These are phyloP conservation scores for Sternotherus odoratus DNA, from an alignment of 2,797 vertebrate genomes.

Conservation along the genomic window DNA sequence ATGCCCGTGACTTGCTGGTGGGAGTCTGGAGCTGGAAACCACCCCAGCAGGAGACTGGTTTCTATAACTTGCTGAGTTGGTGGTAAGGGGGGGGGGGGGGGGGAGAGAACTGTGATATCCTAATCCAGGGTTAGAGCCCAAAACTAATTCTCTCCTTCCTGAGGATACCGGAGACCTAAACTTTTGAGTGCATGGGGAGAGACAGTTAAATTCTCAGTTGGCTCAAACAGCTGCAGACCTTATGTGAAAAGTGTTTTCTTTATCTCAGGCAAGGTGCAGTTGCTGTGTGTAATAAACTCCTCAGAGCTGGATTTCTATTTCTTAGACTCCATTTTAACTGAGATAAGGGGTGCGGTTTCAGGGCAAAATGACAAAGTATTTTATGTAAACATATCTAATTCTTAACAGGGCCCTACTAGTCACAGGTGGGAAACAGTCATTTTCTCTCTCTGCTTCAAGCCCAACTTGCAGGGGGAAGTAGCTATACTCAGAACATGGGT, in stretches of 20 bases:
- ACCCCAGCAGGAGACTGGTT: not conserved
- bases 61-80: not conserved
- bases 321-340: not conserved
- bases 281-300: not conserved
- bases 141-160: conserved; percentile 67
- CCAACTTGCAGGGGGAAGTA: too few species aligned
- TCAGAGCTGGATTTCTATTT: not conserved
- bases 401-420: not conserved
- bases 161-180: conserved; percentile 58
- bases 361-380: not conserved
- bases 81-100: conserved; percentile 11
- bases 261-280: not conserved
- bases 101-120: conserved; percentile 14
- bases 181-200: not conserved
- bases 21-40: conserved; percentile 22
- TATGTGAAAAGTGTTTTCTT: not conserved
- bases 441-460: not conserved
- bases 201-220: conserved; percentile 27
- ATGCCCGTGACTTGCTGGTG: accelerated
- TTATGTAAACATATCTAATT: not conserved
- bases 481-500: not conserved
- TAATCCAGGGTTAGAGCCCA: conserved; percentile 63
- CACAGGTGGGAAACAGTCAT: not conserved
- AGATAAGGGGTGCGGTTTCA: not conserved
- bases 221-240: conserved; percentile 60